These are phyloP conservation scores for Erpobdella octoculata DNA, from an alignment of 2,888 invertebrate genomes.

Conservation along the genomic window DNA sequence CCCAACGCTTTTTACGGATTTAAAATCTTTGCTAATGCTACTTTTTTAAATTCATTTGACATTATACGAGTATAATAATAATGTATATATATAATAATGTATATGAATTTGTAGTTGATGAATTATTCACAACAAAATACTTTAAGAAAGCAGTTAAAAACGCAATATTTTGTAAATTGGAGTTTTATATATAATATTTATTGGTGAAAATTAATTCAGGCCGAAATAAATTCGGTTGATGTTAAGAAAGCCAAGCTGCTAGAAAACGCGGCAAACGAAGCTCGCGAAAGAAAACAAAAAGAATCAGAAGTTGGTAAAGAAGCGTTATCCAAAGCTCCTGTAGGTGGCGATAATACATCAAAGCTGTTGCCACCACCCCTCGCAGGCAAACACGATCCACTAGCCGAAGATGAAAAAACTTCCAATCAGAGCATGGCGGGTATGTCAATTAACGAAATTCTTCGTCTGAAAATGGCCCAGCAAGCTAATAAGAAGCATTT, in stretches of 20 bases:
- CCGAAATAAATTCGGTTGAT: constrained; percentile 9
- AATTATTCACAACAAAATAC: too few species aligned
- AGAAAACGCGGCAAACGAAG: constrained; percentile 31
- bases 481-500: constrained; percentile 30
- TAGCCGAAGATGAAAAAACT: constrained; percentile 1
- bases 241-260: constrained; percentile 30
- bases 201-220: too few species aligned
- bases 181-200: too few species aligned
- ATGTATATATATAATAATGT: not conserved
- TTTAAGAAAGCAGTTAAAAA: not conserved
- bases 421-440: not conserved
- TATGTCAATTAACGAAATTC: constrained; percentile 33
- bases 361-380: constrained; percentile 26
- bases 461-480: constrained; percentile 31
- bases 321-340: not conserved
- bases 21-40: too few species aligned
- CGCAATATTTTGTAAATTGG: too few species aligned
- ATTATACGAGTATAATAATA: too few species aligned
- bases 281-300: constrained; percentile 22
- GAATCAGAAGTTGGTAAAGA: constrained; percentile 20
- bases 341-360: constrained; percentile 23
- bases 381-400: not conserved
- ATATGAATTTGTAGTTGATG: not conserved
- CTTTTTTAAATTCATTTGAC: too few species aligned
- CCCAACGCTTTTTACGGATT: too few species aligned